A percentile compares a stretch with the other conserved stretches of the same genome.
These are phyloP conservation scores for Tenthredo amoena DNA, from an alignment of 2,888 invertebrate genomes.

Conservation along the genomic window DNA sequence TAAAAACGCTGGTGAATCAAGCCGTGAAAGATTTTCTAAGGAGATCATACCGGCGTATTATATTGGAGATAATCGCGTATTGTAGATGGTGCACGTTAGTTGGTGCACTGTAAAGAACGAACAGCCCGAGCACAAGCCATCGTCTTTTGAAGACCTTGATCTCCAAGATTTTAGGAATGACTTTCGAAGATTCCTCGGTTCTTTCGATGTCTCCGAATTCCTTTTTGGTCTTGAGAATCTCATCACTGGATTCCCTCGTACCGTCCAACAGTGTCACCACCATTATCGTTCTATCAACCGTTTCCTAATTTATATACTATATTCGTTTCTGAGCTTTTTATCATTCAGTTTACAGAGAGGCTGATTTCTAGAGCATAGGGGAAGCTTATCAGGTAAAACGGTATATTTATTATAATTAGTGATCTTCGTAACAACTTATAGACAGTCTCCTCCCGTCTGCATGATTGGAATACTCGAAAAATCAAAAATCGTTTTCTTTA, in stretches of 20 bases:
- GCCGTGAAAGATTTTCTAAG: neutral
- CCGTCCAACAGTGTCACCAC: neutral
- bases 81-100: neutral
- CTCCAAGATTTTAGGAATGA: neutral
- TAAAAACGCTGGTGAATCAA: neutral
- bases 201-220: neutral
- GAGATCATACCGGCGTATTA: neutral
- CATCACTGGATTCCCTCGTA: neutral
- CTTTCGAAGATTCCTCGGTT: neutral
- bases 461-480: neutral
- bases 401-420: too few relatives aligned
- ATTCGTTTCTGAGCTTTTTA: too few relatives aligned
- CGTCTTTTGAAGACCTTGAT: constrained; percentile 3
- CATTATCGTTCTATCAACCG: neutral
- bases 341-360: too few relatives aligned
- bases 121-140: constrained; percentile 6
- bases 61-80: neutral
- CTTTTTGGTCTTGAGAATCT: neutral
- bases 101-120: neutral
- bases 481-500: neutral
- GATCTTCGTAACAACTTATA: neutral
- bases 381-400: too few relatives aligned
- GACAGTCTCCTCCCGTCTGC: neutral
- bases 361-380: too few relatives aligned
- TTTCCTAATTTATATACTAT: neutral